Conservation (phyloP, 1,140 invertebrate genomes). For the Drosophila nigrodunni region DNA sequence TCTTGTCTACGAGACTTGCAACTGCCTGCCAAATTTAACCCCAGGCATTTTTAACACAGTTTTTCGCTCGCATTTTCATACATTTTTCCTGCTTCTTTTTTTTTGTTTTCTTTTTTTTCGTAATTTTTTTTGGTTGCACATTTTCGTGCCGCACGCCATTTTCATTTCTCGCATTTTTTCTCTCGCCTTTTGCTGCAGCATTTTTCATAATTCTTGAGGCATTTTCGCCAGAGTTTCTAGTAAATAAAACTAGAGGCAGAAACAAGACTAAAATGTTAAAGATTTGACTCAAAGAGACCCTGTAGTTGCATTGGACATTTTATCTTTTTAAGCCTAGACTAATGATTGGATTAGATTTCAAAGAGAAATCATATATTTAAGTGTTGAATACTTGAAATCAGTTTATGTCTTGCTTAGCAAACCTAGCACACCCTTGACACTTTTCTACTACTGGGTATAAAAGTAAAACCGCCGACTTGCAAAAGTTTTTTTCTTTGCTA, state of each 20-base stretch:
- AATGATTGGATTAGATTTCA: no score
- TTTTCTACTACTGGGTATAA: no score
- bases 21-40: constrained; percentile 74
- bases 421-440: no score
- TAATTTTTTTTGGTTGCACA: constrained; percentile 51
- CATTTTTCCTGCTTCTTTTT: constrained; percentile 24
- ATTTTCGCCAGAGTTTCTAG: constrained; percentile 36
- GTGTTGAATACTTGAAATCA: no score
- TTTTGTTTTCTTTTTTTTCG: constrained; percentile 37
- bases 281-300: no score
- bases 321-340: no score
- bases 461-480: constrained; percentile 44
- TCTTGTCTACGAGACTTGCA: constrained; percentile 56
- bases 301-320: no score
- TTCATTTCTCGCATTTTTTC: constrained; percentile 56
- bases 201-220: constrained; percentile 83
- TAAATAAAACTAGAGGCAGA: constrained; percentile 14
- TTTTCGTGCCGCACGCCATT: constrained; percentile 81
- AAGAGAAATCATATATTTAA: no score
- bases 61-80: constrained; percentile 30
- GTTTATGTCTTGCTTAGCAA: no score
- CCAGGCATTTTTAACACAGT: constrained; percentile 67
- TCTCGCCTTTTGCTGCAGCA: constrained; percentile 62
- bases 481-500: constrained; percentile 70
- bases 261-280: no score